Conservation (phyloP, 2,113 vertebrate species). For the Camelus bactrianus region DNA sequence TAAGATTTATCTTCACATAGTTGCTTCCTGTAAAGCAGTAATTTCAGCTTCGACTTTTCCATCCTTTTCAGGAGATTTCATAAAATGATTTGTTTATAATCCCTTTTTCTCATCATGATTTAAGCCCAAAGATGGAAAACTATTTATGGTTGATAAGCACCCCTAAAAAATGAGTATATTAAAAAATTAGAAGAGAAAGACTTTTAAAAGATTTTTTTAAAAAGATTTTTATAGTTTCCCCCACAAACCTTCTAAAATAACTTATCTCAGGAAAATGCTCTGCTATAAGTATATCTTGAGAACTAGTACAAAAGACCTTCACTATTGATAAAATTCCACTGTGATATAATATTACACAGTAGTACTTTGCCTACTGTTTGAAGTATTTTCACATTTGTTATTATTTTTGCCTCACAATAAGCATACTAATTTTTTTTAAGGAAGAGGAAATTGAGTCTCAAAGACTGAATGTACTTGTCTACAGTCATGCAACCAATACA, state of each 20-base stretch:
- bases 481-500: constrained; percentile 18
- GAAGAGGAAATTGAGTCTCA: background rate
- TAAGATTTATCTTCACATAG: constrained; percentile 33
- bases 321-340: background rate
- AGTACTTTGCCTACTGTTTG: constrained; percentile 19
- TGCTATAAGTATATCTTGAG: constrained; percentile 1
- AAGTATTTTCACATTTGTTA: constrained; percentile 37
- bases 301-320: constrained; percentile 3
- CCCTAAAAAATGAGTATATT: constrained; percentile 29
- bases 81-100: constrained; percentile 30
- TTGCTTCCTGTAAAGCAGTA: constrained; percentile 5
- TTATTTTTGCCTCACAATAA: constrained; percentile 61
- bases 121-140: constrained; percentile 11
- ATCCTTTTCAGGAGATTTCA: constrained; percentile 15
- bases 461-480: constrained; percentile 20
- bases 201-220: background rate
- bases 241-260: constrained; percentile 2
- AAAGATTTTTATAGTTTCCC: background rate
- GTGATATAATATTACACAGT: background rate
- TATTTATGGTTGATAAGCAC: constrained; percentile 1
- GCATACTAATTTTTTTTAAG: constrained; percentile 7
- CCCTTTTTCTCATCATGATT: background rate
- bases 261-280: background rate
- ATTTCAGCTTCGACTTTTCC: constrained; percentile 37
- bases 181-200: constrained; percentile 39